Evolutionary conservation across 2,888 invertebrate genomes (phyloP), one percentile per base, ranked within the genome.

Genomic region (Orchesella flavescens): DNA sequence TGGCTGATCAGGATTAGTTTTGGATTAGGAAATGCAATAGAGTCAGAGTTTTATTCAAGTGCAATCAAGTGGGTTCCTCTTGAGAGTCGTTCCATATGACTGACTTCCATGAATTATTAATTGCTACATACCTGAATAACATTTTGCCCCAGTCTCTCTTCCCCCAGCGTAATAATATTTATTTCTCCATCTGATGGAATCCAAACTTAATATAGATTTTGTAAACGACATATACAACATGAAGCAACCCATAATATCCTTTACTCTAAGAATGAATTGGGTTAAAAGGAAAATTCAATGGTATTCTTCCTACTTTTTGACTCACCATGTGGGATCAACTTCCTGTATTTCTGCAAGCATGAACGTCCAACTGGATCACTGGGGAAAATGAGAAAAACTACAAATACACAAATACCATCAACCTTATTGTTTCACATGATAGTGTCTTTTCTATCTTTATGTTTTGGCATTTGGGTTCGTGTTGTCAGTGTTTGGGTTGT

Each of bases 61-160:
- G 83, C 66, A 77, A 55, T 73, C 71, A 49, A 77, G 82, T 46
- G 49, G 59, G 59, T 17, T 82, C 83, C 76, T 59, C 77, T 68
- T 72, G 66, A 66, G 72, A 83, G 77, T 77, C 76, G 73, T 73
- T 83, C 77, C 72, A 77, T 83, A 76, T 84, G 85, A 85, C 86
- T 84, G 68, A 73, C 77, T 77, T 69, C 73, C 84, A 84, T 85
- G 86, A 86, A 86, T 86, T 86, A 86, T 86, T 85, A 85, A 86
- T 84, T 85, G 78, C 79, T 69, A 74, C 82, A 85, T 84, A 84
- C 85, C 85, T 85, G 84, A 81, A 74, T 81, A 74, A 59, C 80
- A 83, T 83, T 77, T 75, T 66, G 65, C 49, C 69, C 53, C 34
- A 23, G n/a, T n/a, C n/a, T 24, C 21, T 53, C 2, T 5, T 21